These are phyloP conservation scores for Chelonoidis abingdonii DNA, from an alignment of 2,113 vertebrate species.

Conservation along the genomic window DNA sequence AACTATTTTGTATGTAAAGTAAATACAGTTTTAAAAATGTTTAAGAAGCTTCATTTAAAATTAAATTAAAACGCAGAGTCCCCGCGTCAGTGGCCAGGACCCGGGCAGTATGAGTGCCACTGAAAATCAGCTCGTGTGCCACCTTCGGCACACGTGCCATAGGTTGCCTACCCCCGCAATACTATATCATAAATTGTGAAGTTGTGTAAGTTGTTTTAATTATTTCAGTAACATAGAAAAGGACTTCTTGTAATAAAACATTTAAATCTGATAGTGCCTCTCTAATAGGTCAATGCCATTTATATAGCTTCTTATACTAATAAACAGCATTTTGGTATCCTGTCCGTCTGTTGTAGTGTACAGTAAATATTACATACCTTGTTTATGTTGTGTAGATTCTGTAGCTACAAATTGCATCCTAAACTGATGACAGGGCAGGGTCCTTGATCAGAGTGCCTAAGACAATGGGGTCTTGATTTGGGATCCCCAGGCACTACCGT, in stretches of 20 bases:
- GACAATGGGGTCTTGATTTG: background rate
- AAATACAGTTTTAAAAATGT: too few species aligned
- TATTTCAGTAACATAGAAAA: background rate
- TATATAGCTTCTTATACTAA: background rate
- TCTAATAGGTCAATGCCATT: background rate
- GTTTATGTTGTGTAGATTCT: background rate
- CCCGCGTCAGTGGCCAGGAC: too few species aligned
- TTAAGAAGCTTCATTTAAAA: too few species aligned
- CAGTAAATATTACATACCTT: background rate
- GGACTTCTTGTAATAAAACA: background rate
- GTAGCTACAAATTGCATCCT: background rate
- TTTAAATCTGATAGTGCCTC: background rate
- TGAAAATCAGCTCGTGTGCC: too few species aligned
- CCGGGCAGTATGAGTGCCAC: too few species aligned
- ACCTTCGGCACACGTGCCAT: too few species aligned
- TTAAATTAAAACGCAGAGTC: too few species aligned
- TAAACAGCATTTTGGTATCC: background rate
- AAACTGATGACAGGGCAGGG: background rate
- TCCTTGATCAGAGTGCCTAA: background rate
- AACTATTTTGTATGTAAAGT: too few species aligned
- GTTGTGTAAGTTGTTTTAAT: background rate
- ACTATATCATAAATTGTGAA: background rate
- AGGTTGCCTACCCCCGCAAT: background rate
- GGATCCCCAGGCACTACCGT: too few species aligned
- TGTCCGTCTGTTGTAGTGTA: background rate